A percentile compares a stretch with the other conserved stretches of the same genome.
Conservation (phyloP, 2,888 invertebrate genomes). For the Amphipyra tragopoginis region DNA sequence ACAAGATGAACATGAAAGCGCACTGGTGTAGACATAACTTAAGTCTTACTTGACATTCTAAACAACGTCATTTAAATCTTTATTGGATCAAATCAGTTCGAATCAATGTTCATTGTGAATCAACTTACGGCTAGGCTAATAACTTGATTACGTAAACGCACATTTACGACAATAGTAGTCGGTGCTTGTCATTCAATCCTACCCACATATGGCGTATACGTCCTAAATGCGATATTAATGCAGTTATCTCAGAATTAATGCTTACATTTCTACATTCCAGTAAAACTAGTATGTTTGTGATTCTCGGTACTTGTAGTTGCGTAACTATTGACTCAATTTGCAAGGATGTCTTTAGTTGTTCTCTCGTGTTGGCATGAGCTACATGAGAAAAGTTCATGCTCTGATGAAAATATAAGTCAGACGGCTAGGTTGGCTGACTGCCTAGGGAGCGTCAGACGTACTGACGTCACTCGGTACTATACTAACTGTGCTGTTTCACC, state of each 20-base stretch:
- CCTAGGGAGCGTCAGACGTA: no score
- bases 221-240: slow-evolving; percentile 73
- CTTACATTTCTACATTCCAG: slow-evolving; percentile 71
- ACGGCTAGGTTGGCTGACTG: no score
- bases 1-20: no score
- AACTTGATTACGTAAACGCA: slow-evolving; percentile 20
- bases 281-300: slow-evolving; percentile 62
- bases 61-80: background rate
- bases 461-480: no score
- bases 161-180: background rate
- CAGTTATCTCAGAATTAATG: slow-evolving; percentile 64
- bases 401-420: no score
- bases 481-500: no score
- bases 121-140: background rate
- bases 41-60: background rate
- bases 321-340: slow-evolving; percentile 32
- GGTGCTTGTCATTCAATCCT: slow-evolving; percentile 28
- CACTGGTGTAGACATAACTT: no score
- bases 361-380: no score
- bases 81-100: background rate
- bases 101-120: background rate
- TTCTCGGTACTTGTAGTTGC: slow-evolving; percentile 47
- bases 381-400: no score
- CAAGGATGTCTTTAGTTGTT: background rate
- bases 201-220: slow-evolving; percentile 53